phyloP scores from a whole-genome alignment of 2,113 vertebrate genomes.

The Arenaria interpres region DNA sequence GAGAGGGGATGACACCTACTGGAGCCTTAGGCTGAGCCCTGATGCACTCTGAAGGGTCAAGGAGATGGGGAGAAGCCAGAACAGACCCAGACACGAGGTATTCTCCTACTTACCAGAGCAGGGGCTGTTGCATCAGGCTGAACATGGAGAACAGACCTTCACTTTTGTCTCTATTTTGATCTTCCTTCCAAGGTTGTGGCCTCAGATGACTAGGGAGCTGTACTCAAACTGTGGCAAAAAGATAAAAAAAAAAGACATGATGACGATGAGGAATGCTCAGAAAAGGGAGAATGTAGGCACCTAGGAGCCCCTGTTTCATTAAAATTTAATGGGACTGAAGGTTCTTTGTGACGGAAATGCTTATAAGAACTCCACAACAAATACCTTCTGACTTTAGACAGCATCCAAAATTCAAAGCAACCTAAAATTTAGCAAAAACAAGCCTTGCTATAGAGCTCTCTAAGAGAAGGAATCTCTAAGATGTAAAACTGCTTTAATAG shows the following conservation, averaged over 20 bases:
- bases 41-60: background rate
- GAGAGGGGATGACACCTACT: background rate
- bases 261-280: background rate
- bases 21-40: background rate
- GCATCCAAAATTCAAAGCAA: background rate
- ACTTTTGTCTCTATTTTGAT: background rate
- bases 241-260: background rate
- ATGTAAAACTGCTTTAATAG: background rate
- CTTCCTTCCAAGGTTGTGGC: background rate
- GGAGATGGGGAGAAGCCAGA: background rate
- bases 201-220: background rate
- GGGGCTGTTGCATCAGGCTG: background rate
- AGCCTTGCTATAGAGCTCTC: background rate
- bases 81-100: background rate
- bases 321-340: background rate
- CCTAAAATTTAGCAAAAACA: background rate
- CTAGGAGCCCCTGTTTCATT: background rate
- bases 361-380: background rate
- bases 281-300: background rate
- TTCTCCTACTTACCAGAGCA: background rate
- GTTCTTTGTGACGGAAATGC: background rate
- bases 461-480: background rate
- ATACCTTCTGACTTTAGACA: background rate
- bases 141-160: background rate
- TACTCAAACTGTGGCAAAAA: background rate